Evolutionary conservation across 30 jellyfish, hydroid and myxozoan species (phyloP), one percentile per base, ranked within the genome.

Genomic region (Hydra vulgaris): DNA sequence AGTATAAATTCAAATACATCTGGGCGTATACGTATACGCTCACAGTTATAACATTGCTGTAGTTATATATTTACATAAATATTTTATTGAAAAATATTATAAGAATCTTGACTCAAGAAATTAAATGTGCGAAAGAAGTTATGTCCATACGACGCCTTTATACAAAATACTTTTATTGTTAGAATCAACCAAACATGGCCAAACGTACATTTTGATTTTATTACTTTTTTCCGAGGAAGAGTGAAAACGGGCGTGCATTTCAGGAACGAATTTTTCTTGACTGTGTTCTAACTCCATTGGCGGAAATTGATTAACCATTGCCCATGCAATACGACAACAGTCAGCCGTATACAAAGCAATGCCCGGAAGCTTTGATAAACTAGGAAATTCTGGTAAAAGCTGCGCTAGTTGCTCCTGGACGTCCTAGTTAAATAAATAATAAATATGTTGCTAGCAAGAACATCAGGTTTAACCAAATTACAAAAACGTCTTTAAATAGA

Each of bases 321-420:
- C 84, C 98, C 98, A 92, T 0, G 96, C 84, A n/a, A 92, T 67
- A 20, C 98, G 84, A 12, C 82, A 95, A 78, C 98, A 92, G 69
- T 92, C 98, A 26, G 95, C 78, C 21, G 91, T 66, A 66, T 82
- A 92, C 27, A 86, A 27, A 27, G 96, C 88, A 80, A 92, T 80
- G 79, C 92, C 92, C 17, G 95, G 96, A 55, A 73, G 79, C 27
- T 87, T 76, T 66, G 88, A 54, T 70, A 86, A 27, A 24, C 88
- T 89, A 1, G 95, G 94, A 53, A 85, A 81, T 53, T 92, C 98
- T 16, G 98, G 95, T 12, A 92, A 82, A 7, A 87, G 80, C 81
- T 87, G 96, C 54, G 73, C 78, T 68, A 92, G 71, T 77, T 92
- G 98, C 12, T 87, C 95, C 79, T 83, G 91, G 0, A 92, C 95